Evolutionary conservation across 2,113 vertebrate genomes (phyloP).

Genomic region (Periophthalmus modestus): DNA sequence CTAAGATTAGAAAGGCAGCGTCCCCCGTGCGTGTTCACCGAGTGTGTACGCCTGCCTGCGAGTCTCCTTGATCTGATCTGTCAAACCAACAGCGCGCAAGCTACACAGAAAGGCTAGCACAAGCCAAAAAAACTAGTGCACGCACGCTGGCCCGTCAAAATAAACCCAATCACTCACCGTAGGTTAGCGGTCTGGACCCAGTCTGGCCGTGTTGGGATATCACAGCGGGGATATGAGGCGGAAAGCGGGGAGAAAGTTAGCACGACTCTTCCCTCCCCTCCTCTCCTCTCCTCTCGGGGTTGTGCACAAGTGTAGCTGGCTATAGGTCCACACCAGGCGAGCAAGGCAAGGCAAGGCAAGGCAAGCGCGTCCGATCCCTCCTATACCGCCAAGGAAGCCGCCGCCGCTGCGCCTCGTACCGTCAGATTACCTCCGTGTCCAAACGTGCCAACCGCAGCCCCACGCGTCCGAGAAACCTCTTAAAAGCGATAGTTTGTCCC

Average conservation of each 20-base stretch:
- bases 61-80: slow-evolving; percentile 54
- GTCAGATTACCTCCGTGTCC: slow-evolving; percentile 34
- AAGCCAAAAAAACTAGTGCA: slow-evolving; percentile 24
- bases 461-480: slow-evolving; percentile 17
- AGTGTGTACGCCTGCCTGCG: not conserved
- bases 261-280: slow-evolving; percentile 29
- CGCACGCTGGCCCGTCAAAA: slow-evolving; percentile 14
- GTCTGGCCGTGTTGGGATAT: slow-evolving; percentile 15
- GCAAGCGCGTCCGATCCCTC: slow-evolving; percentile 9
- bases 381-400: slow-evolving; percentile 32
- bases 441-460: slow-evolving; percentile 8
- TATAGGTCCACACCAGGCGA: slow-evolving; percentile 1
- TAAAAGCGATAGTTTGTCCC: slow-evolving; percentile 24
- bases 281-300: slow-evolving; percentile 3
- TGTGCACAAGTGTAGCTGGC: slow-evolving; percentile 42
- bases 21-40: not conserved
- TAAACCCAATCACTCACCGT: slow-evolving; percentile 62
- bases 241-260: slow-evolving; percentile 56
- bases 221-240: slow-evolving; percentile 6
- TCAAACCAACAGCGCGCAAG: slow-evolving; percentile 60
- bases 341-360: not conserved
- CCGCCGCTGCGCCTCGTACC: slow-evolving; percentile 48
- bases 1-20: not conserved
- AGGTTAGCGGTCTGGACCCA: slow-evolving; percentile 28
- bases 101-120: slow-evolving; percentile 33